Percentiles rank a stretch among this genome's conserved stretches.
phyloP scores from a whole-genome alignment of 2,113 vertebrate species.

The Parus major region DNA sequence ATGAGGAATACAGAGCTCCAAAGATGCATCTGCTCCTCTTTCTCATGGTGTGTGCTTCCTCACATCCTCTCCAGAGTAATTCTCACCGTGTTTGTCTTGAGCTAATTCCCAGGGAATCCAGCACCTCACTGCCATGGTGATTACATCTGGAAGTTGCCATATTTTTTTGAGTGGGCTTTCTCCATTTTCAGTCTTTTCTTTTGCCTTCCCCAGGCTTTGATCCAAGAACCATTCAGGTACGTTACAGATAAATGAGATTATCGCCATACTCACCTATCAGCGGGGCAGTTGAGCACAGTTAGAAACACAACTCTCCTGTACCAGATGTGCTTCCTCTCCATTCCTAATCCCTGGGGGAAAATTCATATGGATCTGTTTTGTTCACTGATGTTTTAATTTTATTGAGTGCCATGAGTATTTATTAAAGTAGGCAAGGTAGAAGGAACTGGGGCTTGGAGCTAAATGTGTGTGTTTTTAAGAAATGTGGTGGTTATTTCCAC shows the following conservation, averaged over 20 bases:
- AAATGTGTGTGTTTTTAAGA: not conserved
- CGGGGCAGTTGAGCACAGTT: not conserved
- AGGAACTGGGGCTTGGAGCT: not conserved
- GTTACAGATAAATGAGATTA: constrained; percentile 13
- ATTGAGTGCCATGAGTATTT: constrained; percentile 11
- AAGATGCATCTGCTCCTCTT: constrained; percentile 62
- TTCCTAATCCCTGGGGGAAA: not conserved
- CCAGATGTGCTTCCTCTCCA: constrained; percentile 1
- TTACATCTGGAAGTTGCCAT: constrained; percentile 4
- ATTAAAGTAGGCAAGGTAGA: not conserved
- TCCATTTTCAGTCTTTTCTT: constrained; percentile 48
- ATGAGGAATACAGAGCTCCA: not conserved
- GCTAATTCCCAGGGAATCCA: constrained; percentile 51
- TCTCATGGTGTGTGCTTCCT: constrained; percentile 46
- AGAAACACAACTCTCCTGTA: not conserved
- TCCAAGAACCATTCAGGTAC: not conserved
- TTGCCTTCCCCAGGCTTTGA: constrained; percentile 1
- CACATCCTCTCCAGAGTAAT: constrained; percentile 27
- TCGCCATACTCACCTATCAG: not conserved
- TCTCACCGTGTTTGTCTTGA: constrained; percentile 65
- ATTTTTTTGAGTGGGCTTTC: not conserved
- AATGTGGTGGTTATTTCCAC: not conserved
- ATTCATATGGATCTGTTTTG: constrained; percentile 21
- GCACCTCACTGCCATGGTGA: constrained; percentile 19
- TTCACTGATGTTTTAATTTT: constrained; percentile 35